Evolutionary conservation across 1,140 invertebrate species (phyloP).

Genomic region (Zaprionus kolodkinae): DNA sequence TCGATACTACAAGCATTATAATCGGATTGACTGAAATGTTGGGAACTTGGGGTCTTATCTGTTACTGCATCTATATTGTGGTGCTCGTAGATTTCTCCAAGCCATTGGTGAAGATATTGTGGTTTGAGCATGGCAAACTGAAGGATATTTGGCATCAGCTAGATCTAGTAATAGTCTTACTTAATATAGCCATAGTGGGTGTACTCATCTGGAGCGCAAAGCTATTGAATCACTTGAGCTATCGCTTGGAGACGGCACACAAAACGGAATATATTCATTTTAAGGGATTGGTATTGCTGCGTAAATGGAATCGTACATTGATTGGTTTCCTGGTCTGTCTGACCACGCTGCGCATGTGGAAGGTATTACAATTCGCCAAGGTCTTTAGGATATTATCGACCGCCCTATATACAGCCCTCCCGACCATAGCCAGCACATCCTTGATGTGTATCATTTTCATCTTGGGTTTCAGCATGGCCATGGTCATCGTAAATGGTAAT

Average conservation of each 20-base stretch:
- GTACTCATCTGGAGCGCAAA: conserved; percentile 15
- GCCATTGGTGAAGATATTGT: conserved; percentile 35
- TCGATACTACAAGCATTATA: conserved; percentile 16
- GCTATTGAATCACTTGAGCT: conserved; percentile 1
- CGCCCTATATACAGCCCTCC: conserved; percentile 57
- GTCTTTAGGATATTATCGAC: conserved; percentile 64
- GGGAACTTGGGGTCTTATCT: neutral
- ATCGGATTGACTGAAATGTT: too few species aligned
- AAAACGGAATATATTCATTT: conserved; percentile 44
- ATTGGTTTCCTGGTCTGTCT: conserved; percentile 59
- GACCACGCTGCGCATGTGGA: conserved; percentile 74
- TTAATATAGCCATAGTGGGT: conserved; percentile 33
- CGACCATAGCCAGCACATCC: conserved; percentile 42
- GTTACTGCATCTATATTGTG: conserved; percentile 38
- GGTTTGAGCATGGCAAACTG: conserved; percentile 39
- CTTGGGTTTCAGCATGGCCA: conserved; percentile 46
- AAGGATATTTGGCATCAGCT: conserved; percentile 55
- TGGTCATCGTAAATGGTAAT: conserved; percentile 67
- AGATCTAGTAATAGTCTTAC: conserved; percentile 53
- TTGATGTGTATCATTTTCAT: conserved; percentile 52
- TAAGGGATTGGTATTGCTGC: neutral
- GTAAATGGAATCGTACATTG: neutral
- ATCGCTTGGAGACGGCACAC: conserved; percentile 26
- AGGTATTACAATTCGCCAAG: conserved; percentile 68
- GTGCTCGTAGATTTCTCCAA: conserved; percentile 54